Percentiles rank a stretch among this genome's conserved stretches.
Evolutionary conservation across 2,113 vertebrate genomes (phyloP).

Genomic region (Myotis brandtii): DNA sequence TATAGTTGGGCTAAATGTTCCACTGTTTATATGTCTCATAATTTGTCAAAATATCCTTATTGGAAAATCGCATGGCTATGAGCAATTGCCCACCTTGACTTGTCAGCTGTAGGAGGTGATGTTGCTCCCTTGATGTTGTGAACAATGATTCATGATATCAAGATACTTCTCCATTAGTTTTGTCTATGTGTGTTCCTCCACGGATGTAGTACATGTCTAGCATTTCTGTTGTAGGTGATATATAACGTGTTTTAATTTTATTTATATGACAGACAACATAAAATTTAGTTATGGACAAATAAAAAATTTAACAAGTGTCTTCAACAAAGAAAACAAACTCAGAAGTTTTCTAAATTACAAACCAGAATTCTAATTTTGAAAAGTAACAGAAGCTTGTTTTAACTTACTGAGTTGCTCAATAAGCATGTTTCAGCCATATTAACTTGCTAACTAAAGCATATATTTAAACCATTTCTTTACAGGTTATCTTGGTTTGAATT

Average conservation of each 20-base stretch:
- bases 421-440: conserved; percentile 19
- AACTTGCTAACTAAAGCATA: not conserved
- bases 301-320: conserved; percentile 4
- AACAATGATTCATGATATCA: not conserved
- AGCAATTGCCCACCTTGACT: not conserved
- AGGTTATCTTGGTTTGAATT: not conserved
- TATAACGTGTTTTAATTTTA: not conserved
- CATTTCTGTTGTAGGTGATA: not conserved
- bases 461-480: not conserved
- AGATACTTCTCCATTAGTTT: not conserved
- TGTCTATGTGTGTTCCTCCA: not conserved
- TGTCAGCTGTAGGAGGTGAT: not conserved
- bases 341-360: not conserved
- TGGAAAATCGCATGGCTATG: not conserved
- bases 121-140: not conserved
- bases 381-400: not conserved
- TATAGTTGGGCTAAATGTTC: conserved; percentile 14
- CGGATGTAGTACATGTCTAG: not conserved
- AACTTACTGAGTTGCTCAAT: not conserved
- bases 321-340: not conserved
- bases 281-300: not conserved
- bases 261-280: not conserved
- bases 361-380: conserved; percentile 45
- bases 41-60: conserved; percentile 31
- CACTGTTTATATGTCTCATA: not conserved